Base-by-base conservation (phyloP, 2,113 vertebrate genomes). In the Psettodes erumei region DNA sequence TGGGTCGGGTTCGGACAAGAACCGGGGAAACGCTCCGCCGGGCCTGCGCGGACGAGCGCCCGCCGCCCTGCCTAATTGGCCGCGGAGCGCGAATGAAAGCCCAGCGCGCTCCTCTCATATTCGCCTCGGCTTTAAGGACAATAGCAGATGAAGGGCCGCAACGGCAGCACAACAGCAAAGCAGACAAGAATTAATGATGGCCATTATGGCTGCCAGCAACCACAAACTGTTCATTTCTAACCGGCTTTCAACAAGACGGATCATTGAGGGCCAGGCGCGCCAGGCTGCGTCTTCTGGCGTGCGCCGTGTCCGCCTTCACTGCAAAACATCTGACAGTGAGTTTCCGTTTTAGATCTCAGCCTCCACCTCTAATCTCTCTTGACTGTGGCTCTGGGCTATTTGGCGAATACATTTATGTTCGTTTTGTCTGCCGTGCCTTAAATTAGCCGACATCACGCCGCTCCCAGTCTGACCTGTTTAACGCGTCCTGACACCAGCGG, bases 181-280 rank as follows among this genome's bases (percentile, higher is more conserved):
- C 79, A 91, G 84, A 90, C 90, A 89, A 66, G 72, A 92, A 92
- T 89, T 91, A 90, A 91, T 86, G 87, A 90, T 32, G 12, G 83
- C 81, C 82, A 89, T 90, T 90, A 88, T 10, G 69, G 55, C 78
- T 78, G 83, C 86, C 72, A 84, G 85, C 37, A 38, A 86, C 77
- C 84, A 81, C 82, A 89, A 86, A 86, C 85, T 30, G 62, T 82
- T 88, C 16, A 84, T 87, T 86, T 86, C 71, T 42, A 75, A 82
- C 53, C 64, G 77, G 38, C 85, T 91, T 77, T 83, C 83, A 66
- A 84, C 83, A 86, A 84, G 74, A 77, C 3, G 64, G 32, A 65
- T 83, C 85, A 90, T 88, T 87, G 89, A 79, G 67, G 78, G 45
- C 60, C 79, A 53, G 67, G 50, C 25, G 59, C 25, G 42, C 63